phyloP scores from a whole-genome alignment of 2,797 vertebrate genomes.

The Acipenser oxyrinchus region DNA sequence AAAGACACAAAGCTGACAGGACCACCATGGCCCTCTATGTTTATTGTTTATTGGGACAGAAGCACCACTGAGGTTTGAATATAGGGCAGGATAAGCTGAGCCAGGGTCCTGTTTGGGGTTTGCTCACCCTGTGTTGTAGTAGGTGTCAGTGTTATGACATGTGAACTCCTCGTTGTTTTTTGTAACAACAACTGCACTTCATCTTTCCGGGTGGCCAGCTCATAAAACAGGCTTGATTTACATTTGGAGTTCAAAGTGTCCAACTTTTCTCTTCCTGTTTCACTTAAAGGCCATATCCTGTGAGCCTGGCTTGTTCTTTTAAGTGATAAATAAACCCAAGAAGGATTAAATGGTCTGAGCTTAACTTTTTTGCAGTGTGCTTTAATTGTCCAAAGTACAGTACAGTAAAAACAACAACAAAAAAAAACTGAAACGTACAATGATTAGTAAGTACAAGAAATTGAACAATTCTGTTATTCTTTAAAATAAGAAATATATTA shows the following conservation, averaged over 20 bases:
- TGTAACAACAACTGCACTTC: conserved; percentile 83
- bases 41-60: conserved; percentile 67
- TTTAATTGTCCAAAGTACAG: no score
- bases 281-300: conserved; percentile 70
- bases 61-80: conserved; percentile 32
- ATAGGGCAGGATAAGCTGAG: conserved; percentile 45
- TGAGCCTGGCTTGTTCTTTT: conserved; percentile 38
- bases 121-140: conserved; percentile 46
- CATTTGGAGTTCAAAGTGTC: conserved; percentile 62
- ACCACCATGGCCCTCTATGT: conserved; percentile 69
- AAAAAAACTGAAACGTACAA: no score
- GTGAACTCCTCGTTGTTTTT: conserved; percentile 80
- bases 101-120: conserved; percentile 35
- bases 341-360: conserved; percentile 11
- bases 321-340: conserved; percentile 49
- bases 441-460: no score
- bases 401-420: no score
- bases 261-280: conserved; percentile 69
- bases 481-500: no score
- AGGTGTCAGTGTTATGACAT: conserved; percentile 81
- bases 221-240: conserved; percentile 81
- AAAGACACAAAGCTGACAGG: conserved; percentile 63
- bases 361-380: no score
- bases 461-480: no score
- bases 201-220: conserved; percentile 81